A percentile compares a stretch with the other conserved stretches of the same genome.
Evolutionary conservation across 2,113 vertebrate species (phyloP).

Genomic region (Hydrochoerus hydrochaeris): DNA sequence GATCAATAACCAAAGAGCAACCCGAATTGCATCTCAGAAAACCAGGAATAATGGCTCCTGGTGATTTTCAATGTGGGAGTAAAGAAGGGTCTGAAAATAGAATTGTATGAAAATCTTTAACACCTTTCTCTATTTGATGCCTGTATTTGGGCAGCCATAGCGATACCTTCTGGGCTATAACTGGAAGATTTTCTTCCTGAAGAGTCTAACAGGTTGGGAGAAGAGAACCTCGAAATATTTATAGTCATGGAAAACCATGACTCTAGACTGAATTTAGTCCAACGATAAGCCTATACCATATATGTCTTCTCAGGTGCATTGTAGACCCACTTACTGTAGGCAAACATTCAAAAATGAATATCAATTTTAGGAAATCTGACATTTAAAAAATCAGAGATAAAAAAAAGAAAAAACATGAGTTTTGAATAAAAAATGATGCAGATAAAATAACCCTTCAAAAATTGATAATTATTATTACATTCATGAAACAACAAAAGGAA

Average conservation of each 20-base stretch:
- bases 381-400: slow-evolving; percentile 14
- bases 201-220: not conserved
- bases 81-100: not conserved
- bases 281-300: not conserved
- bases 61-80: not conserved
- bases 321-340: not conserved
- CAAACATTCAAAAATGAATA: not conserved
- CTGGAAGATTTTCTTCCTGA: not conserved
- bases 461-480: not conserved
- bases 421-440: not conserved
- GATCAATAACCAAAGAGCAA: not conserved
- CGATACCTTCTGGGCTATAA: not conserved
- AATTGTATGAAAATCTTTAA: not conserved
- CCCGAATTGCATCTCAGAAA: not conserved
- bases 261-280: not conserved
- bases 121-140: not conserved
- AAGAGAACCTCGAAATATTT: not conserved
- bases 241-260: not conserved
- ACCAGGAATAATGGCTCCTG: too few species aligned
- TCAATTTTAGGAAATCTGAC: slow-evolving; percentile 1
- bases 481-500: not conserved
- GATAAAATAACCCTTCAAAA: not conserved
- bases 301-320: not conserved
- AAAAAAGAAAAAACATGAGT: not conserved
- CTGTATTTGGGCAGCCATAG: not conserved